A percentile compares a stretch with the other conserved stretches of the same genome.
Evolutionary conservation across 2,113 vertebrate species (phyloP).

Genomic region (Sorex araneus): DNA sequence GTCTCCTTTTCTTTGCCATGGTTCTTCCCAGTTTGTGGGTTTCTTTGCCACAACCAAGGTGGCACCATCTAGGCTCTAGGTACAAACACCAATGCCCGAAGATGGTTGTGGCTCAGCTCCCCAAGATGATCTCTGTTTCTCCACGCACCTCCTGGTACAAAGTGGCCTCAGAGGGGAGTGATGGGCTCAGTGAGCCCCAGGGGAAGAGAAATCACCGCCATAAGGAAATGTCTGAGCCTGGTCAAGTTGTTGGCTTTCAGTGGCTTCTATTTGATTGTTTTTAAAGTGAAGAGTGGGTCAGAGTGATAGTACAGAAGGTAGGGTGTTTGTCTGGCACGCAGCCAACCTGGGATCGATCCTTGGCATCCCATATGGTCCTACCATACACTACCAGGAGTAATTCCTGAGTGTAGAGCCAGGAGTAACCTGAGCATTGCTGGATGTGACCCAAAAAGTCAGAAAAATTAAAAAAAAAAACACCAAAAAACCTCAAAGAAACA

Average conservation of each 20-base stretch:
- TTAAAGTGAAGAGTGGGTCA: neutral
- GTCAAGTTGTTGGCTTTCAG: neutral
- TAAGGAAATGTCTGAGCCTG: neutral
- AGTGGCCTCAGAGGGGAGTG: neutral
- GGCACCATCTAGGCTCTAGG: neutral
- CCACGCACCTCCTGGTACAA: rapidly evolving
- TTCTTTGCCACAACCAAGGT: neutral
- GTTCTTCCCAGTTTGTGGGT: neutral
- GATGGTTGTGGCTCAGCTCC: rapidly evolving
- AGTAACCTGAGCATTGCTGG: no score
- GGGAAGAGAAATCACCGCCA: neutral
- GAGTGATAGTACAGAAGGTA: no score
- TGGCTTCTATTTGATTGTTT: neutral
- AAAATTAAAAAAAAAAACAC: no score
- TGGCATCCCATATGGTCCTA: no score
- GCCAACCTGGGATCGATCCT: no score
- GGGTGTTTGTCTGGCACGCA: no score
- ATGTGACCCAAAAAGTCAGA: no score
- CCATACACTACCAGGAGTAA: no score
- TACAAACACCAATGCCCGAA: no score
- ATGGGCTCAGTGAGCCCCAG: neutral
- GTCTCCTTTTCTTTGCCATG: neutral
- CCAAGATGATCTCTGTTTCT: neutral
- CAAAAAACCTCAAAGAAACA: no score
- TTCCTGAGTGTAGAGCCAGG: no score